A percentile compares a stretch with the other conserved stretches of the same genome.
These are phyloP conservation scores for Cichlasoma orientale DNA, from an alignment of 2,797 vertebrate species.

Conservation along the genomic window DNA sequence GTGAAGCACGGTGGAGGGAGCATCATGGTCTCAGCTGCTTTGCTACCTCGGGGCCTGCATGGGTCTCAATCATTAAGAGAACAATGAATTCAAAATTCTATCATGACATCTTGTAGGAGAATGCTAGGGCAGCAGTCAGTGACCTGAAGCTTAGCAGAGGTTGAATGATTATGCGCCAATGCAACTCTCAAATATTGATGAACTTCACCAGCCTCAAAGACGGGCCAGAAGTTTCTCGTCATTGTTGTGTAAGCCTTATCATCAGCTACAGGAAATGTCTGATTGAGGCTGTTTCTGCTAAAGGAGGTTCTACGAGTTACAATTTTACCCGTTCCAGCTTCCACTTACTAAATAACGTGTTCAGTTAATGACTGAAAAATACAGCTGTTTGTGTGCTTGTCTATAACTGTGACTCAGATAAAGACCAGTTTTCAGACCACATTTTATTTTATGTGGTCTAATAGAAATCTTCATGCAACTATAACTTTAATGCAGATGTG, in stretches of 20 bases:
- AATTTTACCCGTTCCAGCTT: background rate
- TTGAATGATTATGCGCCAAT: background rate
- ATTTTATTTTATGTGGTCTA: background rate
- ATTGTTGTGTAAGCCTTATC: background rate
- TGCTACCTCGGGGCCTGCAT: background rate
- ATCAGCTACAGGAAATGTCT: background rate
- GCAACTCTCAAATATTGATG: background rate
- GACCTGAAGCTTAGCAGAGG: background rate
- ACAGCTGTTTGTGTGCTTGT: background rate
- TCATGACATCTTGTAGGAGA: too few relatives aligned
- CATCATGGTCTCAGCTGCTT: background rate
- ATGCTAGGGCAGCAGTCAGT: too few relatives aligned
- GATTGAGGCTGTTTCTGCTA: background rate
- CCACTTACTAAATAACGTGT: background rate
- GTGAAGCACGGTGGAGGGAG: background rate
- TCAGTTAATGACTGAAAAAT: background rate
- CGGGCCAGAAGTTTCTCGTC: background rate
- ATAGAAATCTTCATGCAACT: background rate
- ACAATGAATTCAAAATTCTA: rapidly evolving
- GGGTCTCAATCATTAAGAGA: background rate
- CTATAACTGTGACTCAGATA: background rate
- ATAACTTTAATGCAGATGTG: background rate
- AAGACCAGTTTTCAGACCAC: background rate
- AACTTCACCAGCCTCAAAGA: background rate
- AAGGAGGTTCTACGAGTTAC: background rate